Conservation (phyloP, 2,797 vertebrate genomes). For the Etheostoma perlongum region DNA sequence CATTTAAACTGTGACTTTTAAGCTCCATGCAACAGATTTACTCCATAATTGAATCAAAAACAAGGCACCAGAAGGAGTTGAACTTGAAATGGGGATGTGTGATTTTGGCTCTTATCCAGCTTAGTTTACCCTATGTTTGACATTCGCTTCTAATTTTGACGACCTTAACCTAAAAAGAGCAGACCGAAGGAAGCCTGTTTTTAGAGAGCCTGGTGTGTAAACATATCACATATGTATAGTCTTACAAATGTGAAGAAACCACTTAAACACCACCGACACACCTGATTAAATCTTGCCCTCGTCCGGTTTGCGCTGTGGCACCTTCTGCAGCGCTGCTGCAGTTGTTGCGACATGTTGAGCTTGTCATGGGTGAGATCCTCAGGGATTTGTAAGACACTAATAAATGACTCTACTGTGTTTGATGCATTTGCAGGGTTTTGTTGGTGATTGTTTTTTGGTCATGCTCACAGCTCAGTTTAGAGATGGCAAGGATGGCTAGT, state of each 20-base stretch:
- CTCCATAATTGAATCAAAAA: slow-evolving; percentile 29
- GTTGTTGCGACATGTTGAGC: slow-evolving; percentile 49
- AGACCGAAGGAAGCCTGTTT: slow-evolving; percentile 13
- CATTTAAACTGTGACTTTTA: slow-evolving; percentile 45
- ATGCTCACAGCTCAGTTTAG: slow-evolving; percentile 19
- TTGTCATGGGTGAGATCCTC: slow-evolving; percentile 58
- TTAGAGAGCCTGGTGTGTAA: neutral
- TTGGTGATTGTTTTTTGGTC: slow-evolving; percentile 43
- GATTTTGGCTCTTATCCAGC: neutral
- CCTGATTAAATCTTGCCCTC: slow-evolving; percentile 47
- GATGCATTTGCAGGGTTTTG: slow-evolving; percentile 46
- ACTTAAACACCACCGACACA: slow-evolving; percentile 50
- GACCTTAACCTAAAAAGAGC: neutral
- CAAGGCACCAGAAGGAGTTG: slow-evolving; percentile 6
- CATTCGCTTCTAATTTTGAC: neutral
- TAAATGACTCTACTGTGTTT: slow-evolving; percentile 46
- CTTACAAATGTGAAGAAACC: slow-evolving; percentile 24
- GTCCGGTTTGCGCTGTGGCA: slow-evolving; percentile 63
- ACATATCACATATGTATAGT: neutral
- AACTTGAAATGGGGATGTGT: slow-evolving; percentile 15
- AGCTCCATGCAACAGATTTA: slow-evolving; percentile 4
- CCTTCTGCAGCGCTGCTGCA: slow-evolving; percentile 39
- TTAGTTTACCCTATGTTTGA: slow-evolving; percentile 11
- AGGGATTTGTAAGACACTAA: slow-evolving; percentile 59
- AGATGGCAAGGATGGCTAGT: slow-evolving; percentile 30